phyloP scores from a whole-genome alignment of 2,797 vertebrate species.

The Falco naumanni region DNA sequence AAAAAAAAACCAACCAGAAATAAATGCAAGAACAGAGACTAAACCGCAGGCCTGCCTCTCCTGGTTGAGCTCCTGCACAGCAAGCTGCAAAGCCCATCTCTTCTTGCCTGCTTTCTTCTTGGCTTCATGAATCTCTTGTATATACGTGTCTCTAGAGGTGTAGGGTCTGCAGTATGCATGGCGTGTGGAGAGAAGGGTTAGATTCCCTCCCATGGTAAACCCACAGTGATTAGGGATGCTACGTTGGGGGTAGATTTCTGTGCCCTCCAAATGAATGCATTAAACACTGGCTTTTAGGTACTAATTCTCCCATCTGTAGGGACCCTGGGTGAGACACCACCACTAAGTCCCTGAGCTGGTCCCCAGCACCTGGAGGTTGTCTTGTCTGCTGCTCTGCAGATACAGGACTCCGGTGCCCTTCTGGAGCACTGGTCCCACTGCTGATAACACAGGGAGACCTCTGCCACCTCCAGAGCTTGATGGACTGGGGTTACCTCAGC shows the following conservation, averaged over 20 bases:
- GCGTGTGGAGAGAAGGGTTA: neutral
- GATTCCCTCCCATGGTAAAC: neutral
- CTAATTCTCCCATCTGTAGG: neutral
- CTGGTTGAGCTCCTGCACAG: neutral
- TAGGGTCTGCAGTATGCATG: neutral
- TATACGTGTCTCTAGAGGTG: neutral
- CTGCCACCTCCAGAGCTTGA: neutral
- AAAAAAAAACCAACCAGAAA: fast-evolving
- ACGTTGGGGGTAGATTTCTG: neutral
- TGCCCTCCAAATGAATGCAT: neutral
- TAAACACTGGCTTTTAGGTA: neutral
- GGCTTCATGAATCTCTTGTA: neutral
- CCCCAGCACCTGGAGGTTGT: neutral
- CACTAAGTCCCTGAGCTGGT: neutral
- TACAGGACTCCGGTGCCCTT: neutral
- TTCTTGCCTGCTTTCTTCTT: neutral
- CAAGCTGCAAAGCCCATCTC: neutral
- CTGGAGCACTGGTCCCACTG: neutral
- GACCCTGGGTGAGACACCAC: neutral
- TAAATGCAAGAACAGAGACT: neutral
- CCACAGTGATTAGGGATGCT: neutral
- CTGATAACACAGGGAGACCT: neutral
- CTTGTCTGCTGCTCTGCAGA: neutral
- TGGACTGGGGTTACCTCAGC: neutral
- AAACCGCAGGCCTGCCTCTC: neutral